Conservation (phyloP, 2,113 vertebrate species). For the Pongo abelii region DNA sequence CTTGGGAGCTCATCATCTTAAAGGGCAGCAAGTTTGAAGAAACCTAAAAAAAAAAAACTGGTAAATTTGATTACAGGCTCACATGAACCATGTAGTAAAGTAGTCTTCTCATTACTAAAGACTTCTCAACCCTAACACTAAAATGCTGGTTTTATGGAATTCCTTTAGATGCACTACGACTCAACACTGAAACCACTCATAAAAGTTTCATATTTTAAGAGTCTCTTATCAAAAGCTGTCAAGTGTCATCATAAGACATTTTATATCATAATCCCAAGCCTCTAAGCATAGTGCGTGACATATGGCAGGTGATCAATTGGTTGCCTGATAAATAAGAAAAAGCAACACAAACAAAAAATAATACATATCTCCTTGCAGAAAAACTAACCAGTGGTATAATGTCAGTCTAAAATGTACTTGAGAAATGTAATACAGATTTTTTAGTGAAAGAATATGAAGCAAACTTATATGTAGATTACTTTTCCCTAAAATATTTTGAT, state of each 20-base stretch:
- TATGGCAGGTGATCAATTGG: not conserved
- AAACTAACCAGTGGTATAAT: conserved; percentile 4
- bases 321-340: not conserved
- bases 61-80: not conserved
- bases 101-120: not conserved
- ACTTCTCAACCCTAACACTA: conserved; percentile 14
- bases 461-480: conserved; percentile 13
- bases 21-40: not conserved
- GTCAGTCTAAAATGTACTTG: not conserved
- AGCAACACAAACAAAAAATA: not conserved
- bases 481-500: conserved; percentile 27
- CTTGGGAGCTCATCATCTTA: not conserved
- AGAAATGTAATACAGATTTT: not conserved
- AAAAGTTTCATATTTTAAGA: conserved; percentile 5
- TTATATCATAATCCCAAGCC: not conserved
- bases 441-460: not conserved
- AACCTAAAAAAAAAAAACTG: not conserved
- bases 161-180: not conserved
- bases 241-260: not conserved
- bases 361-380: not conserved
- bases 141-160: not conserved
- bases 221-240: not conserved
- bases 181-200: not conserved
- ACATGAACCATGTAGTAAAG: not conserved
- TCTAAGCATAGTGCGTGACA: not conserved